These are phyloP conservation scores for Dolomedes plantarius DNA, from an alignment of 2,888 invertebrate species.

Conservation along the genomic window DNA sequence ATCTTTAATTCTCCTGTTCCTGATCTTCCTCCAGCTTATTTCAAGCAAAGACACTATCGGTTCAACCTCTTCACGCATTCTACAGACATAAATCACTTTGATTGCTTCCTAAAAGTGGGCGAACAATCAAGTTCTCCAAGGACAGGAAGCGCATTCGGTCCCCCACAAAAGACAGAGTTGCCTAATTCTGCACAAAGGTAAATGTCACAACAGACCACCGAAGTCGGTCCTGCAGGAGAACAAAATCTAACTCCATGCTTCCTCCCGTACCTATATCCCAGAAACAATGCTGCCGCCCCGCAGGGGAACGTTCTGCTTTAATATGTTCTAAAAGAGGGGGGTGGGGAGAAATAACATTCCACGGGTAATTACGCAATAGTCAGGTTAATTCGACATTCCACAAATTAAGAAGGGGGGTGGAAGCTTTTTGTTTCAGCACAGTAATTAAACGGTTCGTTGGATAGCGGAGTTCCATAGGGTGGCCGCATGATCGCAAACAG, in stretches of 20 bases:
- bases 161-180: not conserved
- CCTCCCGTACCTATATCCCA: no score
- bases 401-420: slow-evolving; percentile 23
- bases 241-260: no score
- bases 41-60: no score
- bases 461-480: not conserved
- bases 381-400: slow-evolving; percentile 46
- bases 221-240: not conserved
- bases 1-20: no score
- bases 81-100: no score
- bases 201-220: slow-evolving; percentile 13
- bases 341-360: slow-evolving; percentile 40
- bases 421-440: slow-evolving; percentile 48
- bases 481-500: not conserved
- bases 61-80: no score
- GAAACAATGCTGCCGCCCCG: no score
- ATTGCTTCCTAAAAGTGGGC: no score
- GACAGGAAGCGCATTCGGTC: not conserved
- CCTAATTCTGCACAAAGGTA: not conserved
- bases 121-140: no score
- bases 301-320: slow-evolving; percentile 56
- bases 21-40: no score
- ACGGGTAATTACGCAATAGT: slow-evolving; percentile 50
- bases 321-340: slow-evolving; percentile 29
- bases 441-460: slow-evolving; percentile 58